Base-by-base conservation (phyloP, 2,888 invertebrate species). In the Timandra comae region DNA sequence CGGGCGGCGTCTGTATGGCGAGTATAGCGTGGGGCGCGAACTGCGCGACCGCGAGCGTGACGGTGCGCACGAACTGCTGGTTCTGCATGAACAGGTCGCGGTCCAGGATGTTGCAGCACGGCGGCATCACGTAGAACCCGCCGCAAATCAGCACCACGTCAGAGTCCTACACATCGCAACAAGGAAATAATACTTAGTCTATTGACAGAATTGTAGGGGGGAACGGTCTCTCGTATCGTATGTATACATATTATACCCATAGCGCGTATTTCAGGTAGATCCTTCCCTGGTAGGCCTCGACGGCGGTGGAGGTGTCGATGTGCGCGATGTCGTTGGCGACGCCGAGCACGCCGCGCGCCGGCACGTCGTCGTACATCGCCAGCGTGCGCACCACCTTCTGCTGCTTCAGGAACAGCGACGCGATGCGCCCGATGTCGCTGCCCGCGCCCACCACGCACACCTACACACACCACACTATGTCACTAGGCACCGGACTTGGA, bases 121-220 rank as follows among this genome's bases (percentile, higher is more conserved):
- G 73, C 3, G 82, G 78, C 45, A 59, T 32, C 16, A 66, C 52
- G 61, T 68, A 64, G 30, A 49, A 41, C 0, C 84, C 84, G 9
- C 84, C 84, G 49, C 84, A 84, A 29, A 84, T 76, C 28, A 84
- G 37, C 21, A 79, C 82, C 35, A 84, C 82, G 38, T 82, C 82
- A 0, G 79, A 50, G 13, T 78, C 54, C 82, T 82, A 35, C 0
- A n/a, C n/a, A 16, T 10, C 12, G 12, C 6, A 28, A 35, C 12
- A 31, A 4, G 12, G 8, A 8, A 12, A 16, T 27, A 13, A 8
- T 19, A 19, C 3, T 10, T 20, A 20, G 2, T 6, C 2, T 1
- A n/a, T 2, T 20, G 20, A 20, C 6, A 20, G 20, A 7, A 20
- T 20, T 2, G 20, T n/a, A 3, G 20, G 20, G 7, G 6, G 20